Evolutionary conservation across 1,140 invertebrate species (phyloP).

Genomic region (Drosophila biarmipes): DNA sequence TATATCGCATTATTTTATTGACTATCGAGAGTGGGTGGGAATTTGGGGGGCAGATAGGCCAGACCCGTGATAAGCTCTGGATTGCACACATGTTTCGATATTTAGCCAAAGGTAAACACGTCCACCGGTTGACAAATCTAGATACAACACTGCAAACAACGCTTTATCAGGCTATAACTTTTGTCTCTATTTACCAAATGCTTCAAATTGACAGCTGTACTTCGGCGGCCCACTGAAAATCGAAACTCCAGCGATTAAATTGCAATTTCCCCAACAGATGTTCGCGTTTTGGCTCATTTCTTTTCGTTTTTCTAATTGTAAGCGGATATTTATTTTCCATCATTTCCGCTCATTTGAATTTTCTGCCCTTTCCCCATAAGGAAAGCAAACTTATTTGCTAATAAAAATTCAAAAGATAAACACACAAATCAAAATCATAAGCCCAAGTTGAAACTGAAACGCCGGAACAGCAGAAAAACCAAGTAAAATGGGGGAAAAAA

Average conservation of each 20-base stretch:
- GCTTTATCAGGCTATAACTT: conserved; percentile 51
- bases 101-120: conserved; percentile 48
- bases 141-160: conserved; percentile 62
- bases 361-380: neutral
- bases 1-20: conserved; percentile 54
- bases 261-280: conserved; percentile 61
- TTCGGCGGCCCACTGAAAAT: conserved; percentile 25
- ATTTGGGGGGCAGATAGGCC: conserved; percentile 3
- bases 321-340: conserved; percentile 64
- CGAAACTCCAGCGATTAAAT: conserved; percentile 59
- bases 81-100: conserved; percentile 63
- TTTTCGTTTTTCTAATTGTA: conserved; percentile 20
- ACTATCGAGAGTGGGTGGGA: conserved; percentile 28
- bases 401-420: conserved; percentile 75
- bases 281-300: conserved; percentile 12
- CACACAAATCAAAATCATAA: conserved; percentile 77
- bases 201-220: conserved; percentile 77
- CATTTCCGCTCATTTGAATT: conserved; percentile 74
- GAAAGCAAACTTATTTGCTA: conserved; percentile 43
- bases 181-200: conserved; percentile 68
- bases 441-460: conserved; percentile 64
- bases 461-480: neutral
- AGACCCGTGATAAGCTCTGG: conserved; percentile 37
- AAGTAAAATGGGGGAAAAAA: conserved; percentile 30
- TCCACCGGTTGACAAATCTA: conserved; percentile 35